These are phyloP conservation scores for Macquaria ambigua DNA, from an alignment of 2,113 vertebrate species.

Conservation along the genomic window DNA sequence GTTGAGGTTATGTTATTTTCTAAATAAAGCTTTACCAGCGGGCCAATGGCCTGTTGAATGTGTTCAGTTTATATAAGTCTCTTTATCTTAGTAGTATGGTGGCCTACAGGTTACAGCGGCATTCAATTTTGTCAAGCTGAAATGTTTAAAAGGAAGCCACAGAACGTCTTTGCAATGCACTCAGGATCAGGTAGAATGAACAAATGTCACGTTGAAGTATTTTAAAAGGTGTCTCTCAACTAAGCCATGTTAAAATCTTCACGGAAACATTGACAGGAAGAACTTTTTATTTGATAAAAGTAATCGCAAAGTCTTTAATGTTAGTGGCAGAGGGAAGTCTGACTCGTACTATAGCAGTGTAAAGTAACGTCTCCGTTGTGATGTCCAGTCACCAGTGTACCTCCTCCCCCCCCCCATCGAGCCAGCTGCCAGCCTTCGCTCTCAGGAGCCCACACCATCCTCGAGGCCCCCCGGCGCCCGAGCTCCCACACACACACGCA, in stretches of 20 bases:
- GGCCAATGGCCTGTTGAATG: not conserved
- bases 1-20: not conserved
- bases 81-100: not conserved
- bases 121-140: not conserved
- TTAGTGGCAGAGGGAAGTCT: not conserved
- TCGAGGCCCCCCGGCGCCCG: not conserved
- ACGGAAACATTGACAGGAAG: not conserved
- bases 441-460: conserved; percentile 43
- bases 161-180: not conserved
- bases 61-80: not conserved
- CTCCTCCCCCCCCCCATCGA: conserved; percentile 61
- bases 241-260: conserved; percentile 26
- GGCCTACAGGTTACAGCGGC: not conserved
- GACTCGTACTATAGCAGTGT: conserved; percentile 27
- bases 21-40: not conserved
- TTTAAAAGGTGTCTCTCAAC: not conserved
- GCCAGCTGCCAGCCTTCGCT: conserved; percentile 75
- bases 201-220: not conserved
- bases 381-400: conserved; percentile 71
- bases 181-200: not conserved
- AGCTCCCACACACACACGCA: conserved; percentile 74
- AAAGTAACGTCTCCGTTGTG: conserved; percentile 74
- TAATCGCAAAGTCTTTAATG: accelerated
- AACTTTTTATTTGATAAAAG: conserved; percentile 11
- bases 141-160: not conserved